Conservation (phyloP, 2,888 invertebrate species). For the Yponomeuta evonymella region DNA sequence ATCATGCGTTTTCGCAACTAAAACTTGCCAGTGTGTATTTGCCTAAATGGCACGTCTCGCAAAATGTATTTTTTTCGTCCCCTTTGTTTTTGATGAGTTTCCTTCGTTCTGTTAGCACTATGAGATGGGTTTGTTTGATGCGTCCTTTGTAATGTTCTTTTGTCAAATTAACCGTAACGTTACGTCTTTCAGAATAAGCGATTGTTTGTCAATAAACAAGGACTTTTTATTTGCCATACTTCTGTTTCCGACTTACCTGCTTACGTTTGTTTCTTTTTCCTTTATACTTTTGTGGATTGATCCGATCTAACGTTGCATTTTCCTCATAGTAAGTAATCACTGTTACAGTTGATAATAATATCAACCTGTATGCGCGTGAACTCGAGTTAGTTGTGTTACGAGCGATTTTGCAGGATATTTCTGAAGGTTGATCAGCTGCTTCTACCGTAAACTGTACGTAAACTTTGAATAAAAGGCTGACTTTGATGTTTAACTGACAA, state of each 20-base stretch:
- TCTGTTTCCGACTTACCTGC: background rate
- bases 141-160: conserved; percentile 22
- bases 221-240: background rate
- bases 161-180: conserved; percentile 24
- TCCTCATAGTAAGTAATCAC: background rate
- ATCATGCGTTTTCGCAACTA: background rate
- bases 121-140: conserved; percentile 26
- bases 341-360: too few relatives aligned
- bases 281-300: too few relatives aligned
- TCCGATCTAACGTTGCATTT: background rate
- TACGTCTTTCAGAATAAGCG: conserved; percentile 14
- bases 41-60: conserved; percentile 22
- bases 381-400: too few relatives aligned
- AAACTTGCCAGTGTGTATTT: background rate
- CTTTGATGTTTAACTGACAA: too few relatives aligned
- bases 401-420: too few relatives aligned
- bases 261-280: background rate
- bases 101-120: conserved; percentile 24
- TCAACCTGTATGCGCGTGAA: too few relatives aligned
- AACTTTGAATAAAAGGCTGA: too few relatives aligned
- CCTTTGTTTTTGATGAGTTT: conserved; percentile 38
- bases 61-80: conserved; percentile 35
- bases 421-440: too few relatives aligned
- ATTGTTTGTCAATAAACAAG: conserved; percentile 5
- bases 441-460: too few relatives aligned